Conservation (phyloP, 2,113 vertebrate genomes). For the Ceratotherium simum region DNA sequence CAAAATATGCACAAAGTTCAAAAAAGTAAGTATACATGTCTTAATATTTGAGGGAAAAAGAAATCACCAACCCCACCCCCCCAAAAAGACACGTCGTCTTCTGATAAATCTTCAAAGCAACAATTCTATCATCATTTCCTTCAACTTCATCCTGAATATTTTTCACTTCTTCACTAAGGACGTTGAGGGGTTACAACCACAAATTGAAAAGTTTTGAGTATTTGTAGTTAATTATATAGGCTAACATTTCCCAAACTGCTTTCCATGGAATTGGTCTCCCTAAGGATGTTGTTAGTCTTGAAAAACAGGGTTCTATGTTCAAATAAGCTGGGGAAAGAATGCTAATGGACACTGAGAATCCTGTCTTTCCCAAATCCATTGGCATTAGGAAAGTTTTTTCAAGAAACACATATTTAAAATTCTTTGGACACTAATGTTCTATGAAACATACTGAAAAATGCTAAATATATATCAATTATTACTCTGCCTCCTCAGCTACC, state of each 20-base stretch:
- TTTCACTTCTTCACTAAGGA: neutral
- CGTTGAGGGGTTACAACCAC: neutral
- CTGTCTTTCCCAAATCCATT: neutral
- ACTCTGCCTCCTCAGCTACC: neutral
- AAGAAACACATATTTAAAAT: neutral
- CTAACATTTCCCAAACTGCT: neutral
- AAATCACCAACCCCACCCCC: neutral
- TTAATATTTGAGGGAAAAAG: neutral
- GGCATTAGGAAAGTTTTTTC: neutral
- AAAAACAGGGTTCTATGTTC: neutral
- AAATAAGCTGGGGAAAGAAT: neutral
- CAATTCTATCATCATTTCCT: neutral
- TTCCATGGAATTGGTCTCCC: neutral
- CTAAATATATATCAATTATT: neutral
- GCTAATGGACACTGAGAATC: neutral
- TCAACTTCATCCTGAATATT: neutral
- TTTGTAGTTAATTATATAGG: neutral
- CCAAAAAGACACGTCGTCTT: neutral
- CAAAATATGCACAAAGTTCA: neutral
- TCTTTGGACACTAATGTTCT: slow-evolving; percentile 5
- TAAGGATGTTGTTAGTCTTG: neutral
- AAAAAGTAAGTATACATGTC: neutral
- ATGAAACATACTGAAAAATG: neutral
- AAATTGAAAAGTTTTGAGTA: neutral
- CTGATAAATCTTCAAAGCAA: slow-evolving; percentile 25